A percentile compares a stretch with the other conserved stretches of the same genome.
These are phyloP conservation scores for Leptodactylus fallax DNA, from an alignment of 2,797 vertebrate species.

Conservation along the genomic window DNA sequence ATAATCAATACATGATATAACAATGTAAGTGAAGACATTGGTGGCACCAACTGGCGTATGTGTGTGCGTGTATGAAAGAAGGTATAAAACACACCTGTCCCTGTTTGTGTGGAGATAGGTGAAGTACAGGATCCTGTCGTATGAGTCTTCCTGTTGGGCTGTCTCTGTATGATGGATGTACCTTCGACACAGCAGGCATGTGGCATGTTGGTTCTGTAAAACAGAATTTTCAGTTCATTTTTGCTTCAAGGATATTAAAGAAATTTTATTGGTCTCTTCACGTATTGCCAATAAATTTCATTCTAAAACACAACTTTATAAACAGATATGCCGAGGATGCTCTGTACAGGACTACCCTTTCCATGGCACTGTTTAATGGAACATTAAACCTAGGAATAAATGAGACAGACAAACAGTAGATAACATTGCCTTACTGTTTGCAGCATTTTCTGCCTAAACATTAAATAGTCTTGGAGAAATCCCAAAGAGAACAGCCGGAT, in stretches of 20 bases:
- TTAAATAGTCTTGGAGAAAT: too few species aligned
- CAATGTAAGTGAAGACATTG: too few species aligned
- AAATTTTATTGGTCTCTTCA: background rate
- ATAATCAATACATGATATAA: too few species aligned
- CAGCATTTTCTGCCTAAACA: too few species aligned
- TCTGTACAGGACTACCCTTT: too few species aligned
- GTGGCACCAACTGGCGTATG: too few species aligned
- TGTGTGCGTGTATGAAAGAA: background rate
- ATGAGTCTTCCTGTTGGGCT: conserved; percentile 87
- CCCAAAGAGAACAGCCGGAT: too few species aligned
- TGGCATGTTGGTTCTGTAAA: conserved; percentile 86
- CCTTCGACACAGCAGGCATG: conserved; percentile 83
- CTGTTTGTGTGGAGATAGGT: conserved; percentile 88
- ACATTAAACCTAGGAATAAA: too few species aligned
- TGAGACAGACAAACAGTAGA: too few species aligned
- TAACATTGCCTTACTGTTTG: too few species aligned
- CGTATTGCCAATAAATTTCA: background rate
- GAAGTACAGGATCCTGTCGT: conserved; percentile 86
- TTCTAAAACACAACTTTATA: background rate
- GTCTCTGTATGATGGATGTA: conserved; percentile 83
- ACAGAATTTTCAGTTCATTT: conserved; percentile 34
- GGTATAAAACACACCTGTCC: conserved; percentile 83
- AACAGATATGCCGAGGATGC: too few species aligned
- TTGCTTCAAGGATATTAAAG: background rate
- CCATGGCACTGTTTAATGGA: too few species aligned